phyloP scores from a whole-genome alignment of 2,113 vertebrate genomes.

The Eonycteris spelaea region DNA sequence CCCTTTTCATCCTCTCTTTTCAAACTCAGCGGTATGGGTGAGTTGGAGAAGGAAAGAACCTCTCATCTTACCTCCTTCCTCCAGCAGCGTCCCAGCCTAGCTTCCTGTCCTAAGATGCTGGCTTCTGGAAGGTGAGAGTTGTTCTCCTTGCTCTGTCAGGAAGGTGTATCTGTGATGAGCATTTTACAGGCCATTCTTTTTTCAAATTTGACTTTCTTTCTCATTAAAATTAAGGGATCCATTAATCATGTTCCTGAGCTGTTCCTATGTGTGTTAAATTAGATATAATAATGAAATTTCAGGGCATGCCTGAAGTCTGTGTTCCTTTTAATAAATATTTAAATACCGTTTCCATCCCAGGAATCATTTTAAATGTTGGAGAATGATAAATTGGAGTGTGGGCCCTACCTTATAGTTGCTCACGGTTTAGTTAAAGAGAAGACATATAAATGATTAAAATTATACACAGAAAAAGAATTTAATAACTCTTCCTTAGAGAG shows the following conservation, averaged over 20 bases:
- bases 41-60: background rate
- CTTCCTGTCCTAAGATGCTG: background rate
- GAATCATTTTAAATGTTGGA: background rate
- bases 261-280: background rate
- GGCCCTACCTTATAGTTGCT: background rate
- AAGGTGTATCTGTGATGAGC: background rate
- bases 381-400: background rate
- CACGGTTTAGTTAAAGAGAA: background rate
- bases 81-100: background rate
- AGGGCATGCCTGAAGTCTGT: background rate
- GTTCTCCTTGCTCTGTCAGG: background rate
- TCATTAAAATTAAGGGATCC: background rate
- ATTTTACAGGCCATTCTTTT: background rate
- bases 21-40: background rate
- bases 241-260: background rate
- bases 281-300: background rate
- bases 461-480: background rate
- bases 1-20: background rate
- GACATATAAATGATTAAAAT: background rate
- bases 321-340: slow-evolving; percentile 8
- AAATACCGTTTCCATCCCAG: background rate
- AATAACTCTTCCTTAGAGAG: background rate
- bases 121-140: background rate
- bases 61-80: background rate
- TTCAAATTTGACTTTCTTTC: slow-evolving; percentile 5